Conservation (phyloP, 2,113 vertebrate species). For the Lycaon pictus region DNA sequence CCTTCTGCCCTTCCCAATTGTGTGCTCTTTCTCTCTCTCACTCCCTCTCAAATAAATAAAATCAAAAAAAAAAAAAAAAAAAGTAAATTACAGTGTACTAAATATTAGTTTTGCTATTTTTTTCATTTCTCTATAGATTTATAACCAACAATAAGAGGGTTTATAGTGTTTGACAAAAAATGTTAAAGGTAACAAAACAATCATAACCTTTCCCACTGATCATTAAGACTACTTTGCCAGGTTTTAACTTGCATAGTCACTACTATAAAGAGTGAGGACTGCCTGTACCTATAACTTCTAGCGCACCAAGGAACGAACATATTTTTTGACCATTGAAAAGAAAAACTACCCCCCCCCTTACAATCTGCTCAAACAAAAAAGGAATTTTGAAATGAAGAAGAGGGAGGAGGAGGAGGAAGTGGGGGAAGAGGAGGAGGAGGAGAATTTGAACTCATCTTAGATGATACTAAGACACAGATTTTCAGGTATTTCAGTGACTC, state of each 20-base stretch:
- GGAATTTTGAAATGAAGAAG: neutral
- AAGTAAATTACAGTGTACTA: neutral
- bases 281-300: neutral
- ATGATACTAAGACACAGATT: conserved; percentile 40
- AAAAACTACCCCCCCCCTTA: neutral
- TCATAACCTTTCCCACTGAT: neutral
- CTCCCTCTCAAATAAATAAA: too few species aligned
- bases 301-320: neutral
- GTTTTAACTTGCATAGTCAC: conserved; percentile 13
- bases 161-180: conserved; percentile 38
- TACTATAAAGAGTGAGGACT: neutral
- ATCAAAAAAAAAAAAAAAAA: too few species aligned
- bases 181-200: conserved; percentile 56
- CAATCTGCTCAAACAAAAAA: conserved; percentile 56
- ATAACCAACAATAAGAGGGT: conserved; percentile 12
- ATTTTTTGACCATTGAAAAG: too few species aligned
- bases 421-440: neutral
- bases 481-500: conserved; percentile 10
- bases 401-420: neutral
- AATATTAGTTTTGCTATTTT: neutral
- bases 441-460: conserved; percentile 3
- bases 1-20: too few species aligned
- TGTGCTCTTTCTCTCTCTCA: too few species aligned
- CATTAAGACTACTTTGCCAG: neutral
- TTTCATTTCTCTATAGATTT: conserved; percentile 37